Percentiles rank a stretch among this genome's conserved stretches.
Conservation (phyloP, 2,113 vertebrate species). For the Nannospalax galili region DNA sequence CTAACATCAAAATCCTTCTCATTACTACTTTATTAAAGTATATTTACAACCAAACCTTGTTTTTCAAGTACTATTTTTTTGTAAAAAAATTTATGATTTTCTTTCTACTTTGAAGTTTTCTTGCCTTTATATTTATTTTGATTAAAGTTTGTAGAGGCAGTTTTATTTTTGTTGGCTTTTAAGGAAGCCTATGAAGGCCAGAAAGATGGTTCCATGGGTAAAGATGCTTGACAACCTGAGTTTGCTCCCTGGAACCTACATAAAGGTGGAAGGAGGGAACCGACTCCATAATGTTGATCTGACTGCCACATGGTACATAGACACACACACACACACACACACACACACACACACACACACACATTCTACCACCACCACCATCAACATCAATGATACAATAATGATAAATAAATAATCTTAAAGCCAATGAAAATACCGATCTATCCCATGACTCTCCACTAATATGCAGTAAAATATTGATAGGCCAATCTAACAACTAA, state of each 20-base stretch:
- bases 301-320: not conserved
- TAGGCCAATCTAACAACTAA: too few relatives aligned
- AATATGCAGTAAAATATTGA: too few relatives aligned
- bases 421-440: too few relatives aligned
- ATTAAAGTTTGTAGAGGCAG: not conserved
- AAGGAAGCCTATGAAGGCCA: not conserved
- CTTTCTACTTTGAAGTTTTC: not conserved
- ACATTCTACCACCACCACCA: too few relatives aligned
- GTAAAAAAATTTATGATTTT: not conserved
- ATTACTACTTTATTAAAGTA: not conserved
- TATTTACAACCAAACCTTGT: not conserved
- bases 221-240: not conserved
- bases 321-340: too few relatives aligned
- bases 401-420: too few relatives aligned
- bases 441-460: too few relatives aligned
- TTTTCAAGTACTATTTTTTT: not conserved
- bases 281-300: not conserved
- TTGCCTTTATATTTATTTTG: not conserved
- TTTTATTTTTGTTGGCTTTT: not conserved
- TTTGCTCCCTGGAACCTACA: not conserved
- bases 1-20: not conserved
- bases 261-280: not conserved
- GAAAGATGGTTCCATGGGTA: not conserved
- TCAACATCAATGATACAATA: too few relatives aligned
- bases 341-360: not conserved